Base-by-base conservation (phyloP, 2,888 invertebrate genomes). In the Pantelozetes paolii region DNA sequence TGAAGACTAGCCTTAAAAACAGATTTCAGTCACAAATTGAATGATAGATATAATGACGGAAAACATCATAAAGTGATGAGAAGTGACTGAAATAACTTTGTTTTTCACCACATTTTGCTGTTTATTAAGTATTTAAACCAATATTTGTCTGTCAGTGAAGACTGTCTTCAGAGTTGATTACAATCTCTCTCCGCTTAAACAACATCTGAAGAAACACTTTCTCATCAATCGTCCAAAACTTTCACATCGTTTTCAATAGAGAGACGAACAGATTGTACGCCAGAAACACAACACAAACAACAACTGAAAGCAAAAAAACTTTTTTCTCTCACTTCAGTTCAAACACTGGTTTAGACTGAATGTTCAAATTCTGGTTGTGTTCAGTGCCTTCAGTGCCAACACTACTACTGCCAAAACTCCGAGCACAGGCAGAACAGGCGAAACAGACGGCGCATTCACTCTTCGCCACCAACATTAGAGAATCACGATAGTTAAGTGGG, bases 401-500 rank as follows among this genome's bases (percentile, higher is more conserved):
- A 40, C 23, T 64, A n/a, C n/a, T n/a, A n/a, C n/a, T n/a, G n/a
- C n/a, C n/a, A n/a, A n/a, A n/a, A n/a, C n/a, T n/a, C n/a, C n/a
- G n/a, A n/a, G n/a, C n/a, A n/a, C n/a, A n/a, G n/a, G n/a, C n/a
- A n/a, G n/a, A n/a, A n/a, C n/a, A n/a, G 64, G n/a, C 54, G 2
- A 23, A 64, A 20, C 32, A 20, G 6, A 32, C 40, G 18, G 23
- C 57, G 57, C 57, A 57, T 57, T 30, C 30, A 57, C 57, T 57
- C 28, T 28, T 13, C 28, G 30, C 28, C 30, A 20, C 32, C 20
- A 18, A 64, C 40, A 64, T 64, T 64, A 69, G 23, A 45, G 45
- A 42, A 69, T 69, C 69, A 69, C 69, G 69, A 69, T 69, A 5
- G 20, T 11, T 23, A 6, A 1, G 57, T 20, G 45, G 23, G 69